phyloP scores from a whole-genome alignment of 2,888 invertebrate genomes.

The Luperina nickerlii region DNA sequence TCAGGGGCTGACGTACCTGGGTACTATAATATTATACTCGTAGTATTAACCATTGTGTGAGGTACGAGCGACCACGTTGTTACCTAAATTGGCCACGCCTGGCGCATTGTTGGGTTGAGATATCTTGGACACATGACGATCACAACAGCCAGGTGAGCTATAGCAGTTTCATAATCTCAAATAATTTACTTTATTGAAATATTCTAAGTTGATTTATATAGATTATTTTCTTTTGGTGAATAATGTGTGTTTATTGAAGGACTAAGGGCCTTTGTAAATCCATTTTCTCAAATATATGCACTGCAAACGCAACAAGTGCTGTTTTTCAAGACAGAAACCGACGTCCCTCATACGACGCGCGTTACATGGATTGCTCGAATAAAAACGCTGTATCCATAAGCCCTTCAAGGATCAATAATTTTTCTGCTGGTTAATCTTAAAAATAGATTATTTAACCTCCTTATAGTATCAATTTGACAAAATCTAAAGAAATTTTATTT shows the following conservation, averaged over 20 bases:
- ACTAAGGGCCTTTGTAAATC: too few species aligned
- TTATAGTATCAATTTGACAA: not conserved
- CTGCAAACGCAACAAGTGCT: not conserved
- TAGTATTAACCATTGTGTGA: not conserved
- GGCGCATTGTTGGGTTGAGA: not conserved
- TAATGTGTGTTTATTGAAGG: not conserved
- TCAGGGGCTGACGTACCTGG: not conserved
- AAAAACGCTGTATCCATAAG: not conserved
- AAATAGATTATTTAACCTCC: not conserved
- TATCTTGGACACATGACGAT: not conserved
- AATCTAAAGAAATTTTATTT: not conserved
- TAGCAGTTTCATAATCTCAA: not conserved
- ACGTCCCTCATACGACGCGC: not conserved
- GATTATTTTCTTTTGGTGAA: not conserved
- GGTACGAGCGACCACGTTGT: slow-evolving; percentile 3
- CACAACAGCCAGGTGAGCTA: not conserved
- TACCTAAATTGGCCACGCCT: slow-evolving; percentile 20
- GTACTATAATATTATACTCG: too few species aligned
- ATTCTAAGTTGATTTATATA: not conserved
- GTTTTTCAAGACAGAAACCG: not conserved
- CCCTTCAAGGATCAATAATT: not conserved
- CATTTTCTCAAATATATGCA: too few species aligned
- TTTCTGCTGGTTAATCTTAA: not conserved
- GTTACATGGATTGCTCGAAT: not conserved
- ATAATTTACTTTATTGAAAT: not conserved